Base-by-base conservation (phyloP, 2,113 vertebrate species). In the Chionis minor region DNA sequence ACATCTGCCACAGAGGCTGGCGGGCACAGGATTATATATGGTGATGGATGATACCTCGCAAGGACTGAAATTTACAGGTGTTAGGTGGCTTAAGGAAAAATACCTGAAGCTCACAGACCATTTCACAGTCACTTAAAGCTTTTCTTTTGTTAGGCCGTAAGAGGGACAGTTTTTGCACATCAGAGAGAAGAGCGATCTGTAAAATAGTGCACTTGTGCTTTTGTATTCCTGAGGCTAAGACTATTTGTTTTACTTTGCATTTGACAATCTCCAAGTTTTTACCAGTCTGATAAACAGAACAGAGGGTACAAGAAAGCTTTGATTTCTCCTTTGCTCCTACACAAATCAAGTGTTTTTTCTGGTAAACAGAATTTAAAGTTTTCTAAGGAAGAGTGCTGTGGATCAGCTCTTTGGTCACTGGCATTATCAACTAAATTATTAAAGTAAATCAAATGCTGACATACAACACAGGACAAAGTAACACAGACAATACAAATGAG, bases 81-180 rank as follows among this genome's bases (percentile, higher is more conserved):
- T 44, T 84, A 56, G 6, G 32, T 78, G 55, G 26, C 32, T 45
- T 38, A 38, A 52, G 47, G 42, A 27, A 81, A 84, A 81, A n/a
- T 28, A 32, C 3, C 38, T 51, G 32, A 71, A 38, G 9, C 17
- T 69, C 56, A 30, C 2, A 4, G 33, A 67, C 45, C 4, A 28
- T 73, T 85, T 67, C 62, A 59, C 66, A 69, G 8, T 8, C 51
- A 24, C 1, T 3, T 30, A 61, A 74, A 73, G 18, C 11, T 78
- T 78, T 73, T 17, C 33, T 86, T 59, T n/a, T 2, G 0, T 42
- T 45, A 72, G 30, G 8, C 38, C 1, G 0, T 18, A 61, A 61
- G 12, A 61, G 56, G 12, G 6, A 5, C 1, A 15, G 12, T 2
- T 70, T 84, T 87, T 87, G 10, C 10, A 47, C 9, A 12, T 56